Evolutionary conservation across 2,888 invertebrate genomes (phyloP).

Genomic region (Papilio elwesi): DNA sequence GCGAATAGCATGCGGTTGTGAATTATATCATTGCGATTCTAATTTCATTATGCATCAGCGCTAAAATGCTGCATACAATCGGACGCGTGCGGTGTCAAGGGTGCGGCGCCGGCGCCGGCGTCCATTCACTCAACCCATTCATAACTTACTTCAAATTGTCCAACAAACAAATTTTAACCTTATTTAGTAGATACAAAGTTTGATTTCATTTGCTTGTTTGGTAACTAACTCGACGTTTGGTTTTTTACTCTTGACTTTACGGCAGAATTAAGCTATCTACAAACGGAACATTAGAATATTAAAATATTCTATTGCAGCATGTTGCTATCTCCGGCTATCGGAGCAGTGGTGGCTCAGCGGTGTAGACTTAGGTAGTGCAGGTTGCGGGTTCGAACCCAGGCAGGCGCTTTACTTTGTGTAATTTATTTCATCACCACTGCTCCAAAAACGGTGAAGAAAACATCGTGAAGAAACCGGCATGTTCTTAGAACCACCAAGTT

Average conservation of each 20-base stretch:
- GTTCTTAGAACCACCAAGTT: no score
- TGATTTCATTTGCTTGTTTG: neutral
- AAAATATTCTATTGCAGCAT: neutral
- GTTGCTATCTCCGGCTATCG: no score
- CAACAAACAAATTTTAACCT: neutral
- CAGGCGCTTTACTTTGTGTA: no score
- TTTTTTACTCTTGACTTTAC: slow-evolving; percentile 18
- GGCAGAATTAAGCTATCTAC: slow-evolving; percentile 7
- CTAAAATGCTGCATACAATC: slow-evolving; percentile 26
- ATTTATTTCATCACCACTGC: no score
- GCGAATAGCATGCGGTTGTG: neutral
- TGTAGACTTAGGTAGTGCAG: no score
- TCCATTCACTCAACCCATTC: slow-evolving; percentile 74
- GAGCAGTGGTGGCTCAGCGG: no score
- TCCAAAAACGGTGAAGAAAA: no score
- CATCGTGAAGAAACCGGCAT: no score
- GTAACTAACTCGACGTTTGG: slow-evolving; percentile 20
- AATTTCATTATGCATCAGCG: slow-evolving; percentile 22
- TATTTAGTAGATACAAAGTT: neutral
- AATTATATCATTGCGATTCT: slow-evolving; percentile 22
- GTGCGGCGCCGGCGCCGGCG: slow-evolving; percentile 65
- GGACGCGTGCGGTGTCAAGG: slow-evolving; percentile 44
- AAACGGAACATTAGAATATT: neutral
- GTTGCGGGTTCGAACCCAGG: no score
- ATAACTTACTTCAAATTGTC: slow-evolving; percentile 53